phyloP scores from a whole-genome alignment of 2,113 vertebrate genomes.

The Periophthalmus modestus region DNA sequence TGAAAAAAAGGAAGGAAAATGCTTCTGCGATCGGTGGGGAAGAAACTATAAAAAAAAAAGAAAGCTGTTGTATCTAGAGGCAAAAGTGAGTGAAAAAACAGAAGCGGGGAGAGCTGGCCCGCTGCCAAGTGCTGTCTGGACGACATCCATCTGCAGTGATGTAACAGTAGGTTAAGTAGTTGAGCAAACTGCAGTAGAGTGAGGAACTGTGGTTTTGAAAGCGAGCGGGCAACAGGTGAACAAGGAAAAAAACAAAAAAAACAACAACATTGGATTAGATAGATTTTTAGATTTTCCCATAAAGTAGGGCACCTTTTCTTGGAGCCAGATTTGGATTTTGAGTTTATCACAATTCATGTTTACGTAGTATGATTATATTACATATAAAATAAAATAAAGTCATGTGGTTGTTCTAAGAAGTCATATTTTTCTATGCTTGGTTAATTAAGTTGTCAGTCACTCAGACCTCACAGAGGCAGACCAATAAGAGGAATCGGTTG shows the following conservation, averaged over 20 bases:
- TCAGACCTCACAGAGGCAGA: too few species aligned
- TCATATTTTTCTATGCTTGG: too few species aligned
- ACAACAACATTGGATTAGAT: constrained; percentile 23
- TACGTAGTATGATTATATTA: too few species aligned
- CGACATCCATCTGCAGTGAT: constrained; percentile 66
- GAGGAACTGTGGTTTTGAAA: constrained; percentile 31
- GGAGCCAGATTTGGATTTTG: too few species aligned
- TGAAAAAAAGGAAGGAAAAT: constrained; percentile 13
- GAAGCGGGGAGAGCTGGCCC: constrained; percentile 41
- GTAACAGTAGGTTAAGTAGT: constrained; percentile 73
- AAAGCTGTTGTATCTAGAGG: constrained; percentile 19
- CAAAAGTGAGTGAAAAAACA: constrained; percentile 22
- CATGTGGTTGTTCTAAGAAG: too few species aligned
- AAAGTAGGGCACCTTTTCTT: not conserved
- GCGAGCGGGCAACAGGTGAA: constrained; percentile 69
- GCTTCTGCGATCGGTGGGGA: not conserved
- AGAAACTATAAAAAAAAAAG: constrained; percentile 22
- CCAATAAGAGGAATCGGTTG: too few species aligned
- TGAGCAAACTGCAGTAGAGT: constrained; percentile 62
- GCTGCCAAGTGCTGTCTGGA: constrained; percentile 59
- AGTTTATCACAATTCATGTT: too few species aligned
- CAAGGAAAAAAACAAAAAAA: constrained; percentile 52
- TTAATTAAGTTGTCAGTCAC: too few species aligned
- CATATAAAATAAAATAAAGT: too few species aligned
- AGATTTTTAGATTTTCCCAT: constrained; percentile 30